Evolutionary conservation across 1,140 invertebrate genomes (phyloP).

Genomic region (Brachionus plicatilis): DNA sequence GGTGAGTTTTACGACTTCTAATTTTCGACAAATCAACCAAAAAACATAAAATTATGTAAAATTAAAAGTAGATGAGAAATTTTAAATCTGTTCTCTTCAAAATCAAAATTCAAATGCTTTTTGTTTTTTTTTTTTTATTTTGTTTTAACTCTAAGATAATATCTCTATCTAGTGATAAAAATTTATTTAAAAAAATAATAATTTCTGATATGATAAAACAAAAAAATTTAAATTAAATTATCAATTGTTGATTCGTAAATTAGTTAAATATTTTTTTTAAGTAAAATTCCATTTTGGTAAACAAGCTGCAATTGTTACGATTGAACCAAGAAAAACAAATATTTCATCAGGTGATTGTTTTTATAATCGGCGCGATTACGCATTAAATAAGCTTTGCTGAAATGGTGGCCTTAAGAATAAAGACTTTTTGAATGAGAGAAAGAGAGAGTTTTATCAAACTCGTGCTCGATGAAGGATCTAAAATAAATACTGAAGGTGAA

Average conservation of each 20-base stretch:
- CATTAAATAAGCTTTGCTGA: background rate
- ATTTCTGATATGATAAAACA: background rate
- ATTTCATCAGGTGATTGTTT: background rate
- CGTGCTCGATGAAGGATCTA: background rate
- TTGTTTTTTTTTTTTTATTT: background rate
- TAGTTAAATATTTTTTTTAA: too few relatives aligned
- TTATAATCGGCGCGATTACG: background rate
- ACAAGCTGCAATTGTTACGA: background rate
- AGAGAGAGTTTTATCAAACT: background rate
- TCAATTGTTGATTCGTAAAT: too few relatives aligned
- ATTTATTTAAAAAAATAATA: background rate
- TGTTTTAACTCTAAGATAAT: background rate
- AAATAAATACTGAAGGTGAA: background rate
- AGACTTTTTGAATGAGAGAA: background rate
- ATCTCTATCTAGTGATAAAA: background rate
- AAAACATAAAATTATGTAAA: slow-evolving; percentile 10
- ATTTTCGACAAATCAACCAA: slow-evolving; percentile 4
- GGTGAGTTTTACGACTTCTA: background rate
- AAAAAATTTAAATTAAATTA: too few relatives aligned
- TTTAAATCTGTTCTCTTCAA: slow-evolving; percentile 1
- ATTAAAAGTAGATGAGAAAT: background rate
- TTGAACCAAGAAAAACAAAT: background rate
- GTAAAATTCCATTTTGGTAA: background rate
- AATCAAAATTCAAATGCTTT: background rate
- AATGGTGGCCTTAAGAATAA: background rate